These are phyloP conservation scores for Loxodonta africana DNA, from an alignment of 2,113 vertebrate species.

Conservation along the genomic window DNA sequence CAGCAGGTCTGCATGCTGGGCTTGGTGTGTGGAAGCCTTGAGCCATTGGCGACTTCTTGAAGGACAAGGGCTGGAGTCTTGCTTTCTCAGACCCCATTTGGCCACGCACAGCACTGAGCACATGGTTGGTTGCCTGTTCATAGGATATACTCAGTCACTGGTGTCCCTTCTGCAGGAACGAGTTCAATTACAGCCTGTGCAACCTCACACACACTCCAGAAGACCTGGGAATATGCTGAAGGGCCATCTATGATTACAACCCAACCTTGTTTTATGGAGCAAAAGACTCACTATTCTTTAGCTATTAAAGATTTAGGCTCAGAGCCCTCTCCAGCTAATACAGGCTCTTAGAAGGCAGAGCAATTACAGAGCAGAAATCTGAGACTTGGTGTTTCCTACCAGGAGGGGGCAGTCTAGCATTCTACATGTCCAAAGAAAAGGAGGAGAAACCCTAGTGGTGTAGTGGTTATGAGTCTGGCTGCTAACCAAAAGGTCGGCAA, in stretches of 20 bases:
- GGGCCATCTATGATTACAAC: not conserved
- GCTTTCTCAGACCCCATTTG: rapidly evolving
- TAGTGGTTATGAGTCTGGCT: no score
- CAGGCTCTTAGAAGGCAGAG: not conserved
- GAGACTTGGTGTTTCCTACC: not conserved
- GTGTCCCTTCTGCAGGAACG: no score
- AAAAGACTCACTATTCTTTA: not conserved
- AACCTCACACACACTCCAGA: not conserved
- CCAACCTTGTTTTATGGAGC: not conserved
- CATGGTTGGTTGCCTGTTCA: rapidly evolving
- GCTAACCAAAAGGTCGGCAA: no score
- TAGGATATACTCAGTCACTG: rapidly evolving
- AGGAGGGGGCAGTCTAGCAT: slow-evolving; percentile 32
- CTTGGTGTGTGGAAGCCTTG: not conserved
- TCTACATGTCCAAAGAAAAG: rapidly evolving
- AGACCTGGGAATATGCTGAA: not conserved
- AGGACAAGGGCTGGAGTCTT: rapidly evolving
- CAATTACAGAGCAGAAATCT: rapidly evolving
- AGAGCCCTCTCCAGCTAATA: not conserved
- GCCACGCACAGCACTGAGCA: rapidly evolving
- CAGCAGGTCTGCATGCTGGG: not conserved
- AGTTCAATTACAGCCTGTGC: not conserved
- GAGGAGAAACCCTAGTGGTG: no score
- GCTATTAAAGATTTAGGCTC: not conserved
- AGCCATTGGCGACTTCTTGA: not conserved